phyloP scores from a whole-genome alignment of 2,113 vertebrate species.

The Pteronura brasiliensis region DNA sequence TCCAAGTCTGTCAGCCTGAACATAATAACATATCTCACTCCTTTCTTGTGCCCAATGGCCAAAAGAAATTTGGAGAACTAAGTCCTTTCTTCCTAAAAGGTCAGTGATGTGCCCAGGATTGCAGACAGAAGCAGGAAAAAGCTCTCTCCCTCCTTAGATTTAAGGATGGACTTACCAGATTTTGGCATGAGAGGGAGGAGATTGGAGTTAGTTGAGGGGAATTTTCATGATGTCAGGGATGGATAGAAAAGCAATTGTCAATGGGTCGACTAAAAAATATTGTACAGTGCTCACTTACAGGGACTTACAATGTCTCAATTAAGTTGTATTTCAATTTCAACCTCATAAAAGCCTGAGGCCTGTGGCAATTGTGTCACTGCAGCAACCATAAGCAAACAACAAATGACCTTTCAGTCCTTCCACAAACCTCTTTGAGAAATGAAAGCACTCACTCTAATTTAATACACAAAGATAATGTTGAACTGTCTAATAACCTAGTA shows the following conservation, averaged over 20 bases:
- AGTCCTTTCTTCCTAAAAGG: background rate
- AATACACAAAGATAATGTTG: background rate
- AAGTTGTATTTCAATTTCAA: background rate
- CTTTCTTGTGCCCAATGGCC: background rate
- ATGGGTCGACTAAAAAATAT: background rate
- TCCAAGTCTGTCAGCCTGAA: background rate
- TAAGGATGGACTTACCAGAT: background rate
- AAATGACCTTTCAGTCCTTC: background rate
- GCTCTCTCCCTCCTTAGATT: background rate
- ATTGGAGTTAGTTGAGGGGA: background rate
- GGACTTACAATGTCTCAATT: background rate
- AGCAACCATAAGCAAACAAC: background rate
- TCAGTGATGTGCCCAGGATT: background rate
- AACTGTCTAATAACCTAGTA: background rate
- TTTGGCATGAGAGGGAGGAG: background rate
- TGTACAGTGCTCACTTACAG: background rate
- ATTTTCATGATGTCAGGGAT: background rate
- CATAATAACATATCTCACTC: background rate
- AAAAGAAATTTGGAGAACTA: background rate
- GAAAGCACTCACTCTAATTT: slow-evolving; percentile 21
- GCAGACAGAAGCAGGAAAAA: background rate
- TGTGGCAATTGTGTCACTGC: background rate
- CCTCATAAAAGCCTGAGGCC: background rate
- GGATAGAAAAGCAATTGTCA: background rate
- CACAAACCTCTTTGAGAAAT: background rate